Evolutionary conservation across 2,888 invertebrate genomes (phyloP), one percentile per base, ranked within the genome.

Genomic region (Drosophila eohydei): DNA sequence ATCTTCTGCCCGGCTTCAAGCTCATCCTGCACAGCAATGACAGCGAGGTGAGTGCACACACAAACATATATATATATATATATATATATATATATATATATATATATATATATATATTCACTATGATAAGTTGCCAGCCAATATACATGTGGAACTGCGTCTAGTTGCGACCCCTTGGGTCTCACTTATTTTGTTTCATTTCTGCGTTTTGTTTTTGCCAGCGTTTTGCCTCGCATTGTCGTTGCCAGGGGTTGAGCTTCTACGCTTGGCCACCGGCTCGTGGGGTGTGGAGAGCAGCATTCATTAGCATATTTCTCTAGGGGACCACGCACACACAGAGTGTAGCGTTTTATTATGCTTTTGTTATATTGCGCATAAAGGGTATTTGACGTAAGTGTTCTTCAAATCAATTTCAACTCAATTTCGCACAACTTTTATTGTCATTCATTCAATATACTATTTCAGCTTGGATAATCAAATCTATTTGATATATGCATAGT

Each of bases 21-120:
- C 95, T 99, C 86, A 96, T 96, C 90, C 95, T 99, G 89, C 97
- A 98, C 93, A 97, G 97, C 94, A 98, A 98, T 93, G 98, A 99
- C 92, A 98, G 98, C 94, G 97, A 98, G 96, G 99, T 98, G 94
- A 94, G 94, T 91, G n/a, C 40, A 54, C 55, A 36, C 34, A 50
- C 8, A 50, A 9, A 44, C 9, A 54, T 16, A 36, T 30, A 51
- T 14, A 55, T 12, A 38, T 14, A 30, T 8, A 32, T 9, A 41
- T 26, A 36, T 36, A 26, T 16, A 51, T 21, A 50, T 32, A 55
- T 26, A 51, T 16, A 43, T 41, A 50, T 28, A 57, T 34, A 26
- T 30, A 14, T 16, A 41, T 30, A 41, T 34, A 26, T 21, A 4
- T 26, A 52, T 16, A 55, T 65, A 64, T 60, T 34, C 38, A 59